phyloP scores from a whole-genome alignment of 1,140 invertebrate species.

The Belonocnema kinseyi region DNA sequence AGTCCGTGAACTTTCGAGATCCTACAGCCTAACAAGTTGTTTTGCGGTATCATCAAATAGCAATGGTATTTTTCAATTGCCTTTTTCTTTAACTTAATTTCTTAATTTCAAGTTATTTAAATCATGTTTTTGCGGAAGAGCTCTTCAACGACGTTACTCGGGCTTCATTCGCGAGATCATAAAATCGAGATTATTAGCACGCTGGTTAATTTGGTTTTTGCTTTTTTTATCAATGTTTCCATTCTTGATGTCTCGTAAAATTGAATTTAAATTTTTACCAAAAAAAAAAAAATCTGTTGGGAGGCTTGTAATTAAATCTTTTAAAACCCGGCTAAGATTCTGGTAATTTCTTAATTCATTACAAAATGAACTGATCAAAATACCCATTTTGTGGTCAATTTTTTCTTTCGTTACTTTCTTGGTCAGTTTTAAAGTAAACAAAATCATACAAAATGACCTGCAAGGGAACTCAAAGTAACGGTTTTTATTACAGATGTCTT shows the following conservation, averaged over 20 bases:
- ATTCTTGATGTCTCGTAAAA: not conserved
- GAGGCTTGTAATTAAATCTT: not conserved
- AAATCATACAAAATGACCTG: too few relatives aligned
- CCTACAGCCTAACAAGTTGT: not conserved
- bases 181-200: not conserved
- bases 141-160: not conserved
- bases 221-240: conserved; percentile 4
- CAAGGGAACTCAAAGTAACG: too few relatives aligned
- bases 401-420: too few relatives aligned
- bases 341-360: too few relatives aligned
- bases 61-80: not conserved
- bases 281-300: not conserved
- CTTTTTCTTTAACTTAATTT: not conserved
- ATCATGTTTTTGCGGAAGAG: conserved; percentile 21
- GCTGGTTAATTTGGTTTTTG: not conserved
- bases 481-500: too few relatives aligned
- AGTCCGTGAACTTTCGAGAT: conserved; percentile 11
- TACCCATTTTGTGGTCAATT: too few relatives aligned
- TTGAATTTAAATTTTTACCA: conserved; percentile 15
- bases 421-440: too few relatives aligned
- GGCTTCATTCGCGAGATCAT: conserved; percentile 16
- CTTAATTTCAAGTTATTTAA: not conserved
- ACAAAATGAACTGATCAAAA: too few relatives aligned
- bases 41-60: not conserved
- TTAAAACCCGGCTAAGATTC: too few relatives aligned